phyloP scores from a whole-genome alignment of 2,888 invertebrate species.

The Polydrusus cervinus region DNA sequence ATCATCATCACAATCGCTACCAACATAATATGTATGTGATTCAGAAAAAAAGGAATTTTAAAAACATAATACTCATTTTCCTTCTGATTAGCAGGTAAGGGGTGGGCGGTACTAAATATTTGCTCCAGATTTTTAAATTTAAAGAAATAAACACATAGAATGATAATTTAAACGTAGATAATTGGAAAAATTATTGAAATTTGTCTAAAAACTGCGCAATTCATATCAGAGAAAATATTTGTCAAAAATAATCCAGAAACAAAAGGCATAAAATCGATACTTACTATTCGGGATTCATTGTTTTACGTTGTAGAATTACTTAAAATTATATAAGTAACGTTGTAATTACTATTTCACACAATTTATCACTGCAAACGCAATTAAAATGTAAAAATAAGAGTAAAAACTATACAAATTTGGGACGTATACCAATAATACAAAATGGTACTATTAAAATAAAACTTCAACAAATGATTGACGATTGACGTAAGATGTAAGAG shows the following conservation, averaged over 20 bases:
- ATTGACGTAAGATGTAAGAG: no score
- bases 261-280: conserved; percentile 73
- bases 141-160: neutral
- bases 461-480: conserved; percentile 63
- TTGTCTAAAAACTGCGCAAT: conserved; percentile 50
- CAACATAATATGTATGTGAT: conserved; percentile 7
- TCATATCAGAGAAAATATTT: conserved; percentile 33
- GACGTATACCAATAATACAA: conserved; percentile 65
- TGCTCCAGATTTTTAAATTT: neutral
- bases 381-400: conserved; percentile 61
- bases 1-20: no score
- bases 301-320: conserved; percentile 55
- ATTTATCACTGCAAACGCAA: conserved; percentile 58
- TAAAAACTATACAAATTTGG: conserved; percentile 68
- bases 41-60: conserved; percentile 16
- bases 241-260: conserved; percentile 50
- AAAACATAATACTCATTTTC: conserved; percentile 58
- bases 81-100: conserved; percentile 53
- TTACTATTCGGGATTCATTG: conserved; percentile 90
- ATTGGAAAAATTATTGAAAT: conserved; percentile 6
- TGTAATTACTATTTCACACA: conserved; percentile 56
- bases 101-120: conserved; percentile 63
- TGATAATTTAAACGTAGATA: neutral
- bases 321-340: conserved; percentile 37
- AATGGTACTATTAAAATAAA: conserved; percentile 59